phyloP scores from a whole-genome alignment of 2,113 vertebrate genomes.

The Psammodynastes pulverulentus region DNA sequence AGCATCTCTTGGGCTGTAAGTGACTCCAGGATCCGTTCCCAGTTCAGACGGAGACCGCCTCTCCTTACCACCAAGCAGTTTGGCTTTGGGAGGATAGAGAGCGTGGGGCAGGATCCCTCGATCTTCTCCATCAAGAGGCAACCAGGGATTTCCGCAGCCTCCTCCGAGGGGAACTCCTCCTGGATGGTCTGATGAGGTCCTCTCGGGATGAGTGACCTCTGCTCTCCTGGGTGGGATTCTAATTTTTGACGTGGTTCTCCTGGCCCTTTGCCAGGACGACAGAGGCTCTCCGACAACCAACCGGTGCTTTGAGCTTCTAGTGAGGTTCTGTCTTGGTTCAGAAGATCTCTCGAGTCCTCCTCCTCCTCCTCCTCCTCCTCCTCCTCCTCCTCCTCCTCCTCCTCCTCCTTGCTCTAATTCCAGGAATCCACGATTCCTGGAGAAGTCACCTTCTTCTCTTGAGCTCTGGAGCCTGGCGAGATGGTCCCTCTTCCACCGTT shows the following conservation, averaged over 20 bases:
- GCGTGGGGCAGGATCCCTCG: neutral
- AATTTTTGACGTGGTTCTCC: rapidly evolving
- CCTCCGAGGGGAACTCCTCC: neutral
- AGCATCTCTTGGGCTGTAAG: too few relatives aligned
- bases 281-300: rapidly evolving
- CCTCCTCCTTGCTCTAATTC: rapidly evolving
- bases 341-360: rapidly evolving
- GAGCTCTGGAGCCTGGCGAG: neutral
- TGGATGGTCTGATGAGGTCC: neutral
- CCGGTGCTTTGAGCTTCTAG: rapidly evolving
- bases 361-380: rapidly evolving
- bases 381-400: rapidly evolving
- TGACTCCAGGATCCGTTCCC: too few relatives aligned
- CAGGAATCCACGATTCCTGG: rapidly evolving
- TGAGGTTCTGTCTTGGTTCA: rapidly evolving
- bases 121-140: neutral
- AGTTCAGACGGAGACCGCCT: neutral
- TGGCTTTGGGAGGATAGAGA: neutral
- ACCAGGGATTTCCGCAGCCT: neutral
- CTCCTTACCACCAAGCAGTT: neutral
- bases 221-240: neutral
- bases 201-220: neutral
- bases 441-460: rapidly evolving
- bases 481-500: neutral
- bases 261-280: rapidly evolving